phyloP scores from a whole-genome alignment of 2,888 invertebrate species.

The Liposcelis brunnea region DNA sequence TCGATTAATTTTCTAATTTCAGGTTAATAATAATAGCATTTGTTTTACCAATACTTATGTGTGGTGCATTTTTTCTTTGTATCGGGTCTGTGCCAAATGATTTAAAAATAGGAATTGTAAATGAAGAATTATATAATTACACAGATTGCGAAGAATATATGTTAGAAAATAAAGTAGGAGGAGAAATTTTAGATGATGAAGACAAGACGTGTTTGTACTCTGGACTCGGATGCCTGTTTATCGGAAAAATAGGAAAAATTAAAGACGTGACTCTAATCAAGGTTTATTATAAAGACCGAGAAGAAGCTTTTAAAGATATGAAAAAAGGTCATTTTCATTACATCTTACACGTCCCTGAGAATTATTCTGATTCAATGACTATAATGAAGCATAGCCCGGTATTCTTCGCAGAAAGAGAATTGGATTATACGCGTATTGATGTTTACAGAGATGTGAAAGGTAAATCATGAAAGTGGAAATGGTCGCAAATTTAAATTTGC shows the following conservation, averaged over 20 bases:
- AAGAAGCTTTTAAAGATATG: too few relatives aligned
- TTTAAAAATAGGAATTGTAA: constrained; percentile 55
- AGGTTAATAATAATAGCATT: constrained; percentile 65
- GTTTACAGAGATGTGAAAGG: too few relatives aligned
- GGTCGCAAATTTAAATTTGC: too few relatives aligned
- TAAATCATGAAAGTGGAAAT: too few relatives aligned
- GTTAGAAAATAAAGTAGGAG: neutral
- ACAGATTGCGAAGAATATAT: constrained; percentile 17
- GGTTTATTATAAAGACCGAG: constrained; percentile 33
- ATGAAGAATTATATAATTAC: constrained; percentile 38
- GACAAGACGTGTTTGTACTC: neutral
- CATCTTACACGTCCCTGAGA: too few relatives aligned
- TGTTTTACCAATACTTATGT: constrained; percentile 60
- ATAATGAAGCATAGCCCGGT: too few relatives aligned
- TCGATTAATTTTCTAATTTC: constrained; percentile 22
- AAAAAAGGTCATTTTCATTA: too few relatives aligned
- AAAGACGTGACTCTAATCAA: constrained; percentile 19
- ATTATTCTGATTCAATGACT: too few relatives aligned
- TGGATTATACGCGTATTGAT: too few relatives aligned
- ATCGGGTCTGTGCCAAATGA: constrained; percentile 56
- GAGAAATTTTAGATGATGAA: neutral
- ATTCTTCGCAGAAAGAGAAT: too few relatives aligned
- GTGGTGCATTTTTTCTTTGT: constrained; percentile 57
- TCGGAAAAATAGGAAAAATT: too few relatives aligned
- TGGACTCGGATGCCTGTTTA: constrained; percentile 1